Evolutionary conservation across 2,797 vertebrate species (phyloP), one percentile per base, ranked within the genome.

Genomic region (Sebastes minor): DNA sequence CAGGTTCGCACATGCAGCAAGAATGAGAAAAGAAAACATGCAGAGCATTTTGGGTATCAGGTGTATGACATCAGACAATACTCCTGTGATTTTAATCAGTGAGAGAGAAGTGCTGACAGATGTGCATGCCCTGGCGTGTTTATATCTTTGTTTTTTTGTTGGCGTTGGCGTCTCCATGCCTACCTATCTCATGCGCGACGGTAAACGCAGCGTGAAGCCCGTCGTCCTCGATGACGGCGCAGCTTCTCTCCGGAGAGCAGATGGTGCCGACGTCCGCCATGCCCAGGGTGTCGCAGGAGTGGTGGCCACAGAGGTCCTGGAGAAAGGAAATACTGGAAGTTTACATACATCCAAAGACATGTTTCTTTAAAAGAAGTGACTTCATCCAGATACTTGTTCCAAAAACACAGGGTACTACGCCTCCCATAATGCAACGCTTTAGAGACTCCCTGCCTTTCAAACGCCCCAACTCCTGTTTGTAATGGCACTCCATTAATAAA

Each of bases 231-330:
- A 99, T 99, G 94, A 99, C 97, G 0, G 99, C 98, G 71, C 99
- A 99, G 97, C 98, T 99, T 92, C 99, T 96, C 95, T 99, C 98
- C 0, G 98, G 97, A 66, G 98, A 97, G 94, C 99, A 99, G 95
- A 99, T 96, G 90, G 99, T 99, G 84, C 99, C 98, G 71, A 99
- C 98, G 89, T 99, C 99, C 71, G 99, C 98, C 99, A 99, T 99
- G 93, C 98, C 99, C 94, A 99, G 96, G 71, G 99, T 99, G 95
- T 99, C 99, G 35, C 99, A 99, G 77, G 98, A 99, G 95, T 99
- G 98, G 93, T 99, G 97, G 88, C 99, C 99, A 77, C 99, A 99
- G 90, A 99, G 96, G 95, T 99, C 98, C 99, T 99, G 95, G 73
- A 93, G 64, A 4, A 69, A 76, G 25, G 33, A 92, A 93, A 96